Evolutionary conservation across 2,113 vertebrate genomes (phyloP).

Genomic region (Cepphus grylle): DNA sequence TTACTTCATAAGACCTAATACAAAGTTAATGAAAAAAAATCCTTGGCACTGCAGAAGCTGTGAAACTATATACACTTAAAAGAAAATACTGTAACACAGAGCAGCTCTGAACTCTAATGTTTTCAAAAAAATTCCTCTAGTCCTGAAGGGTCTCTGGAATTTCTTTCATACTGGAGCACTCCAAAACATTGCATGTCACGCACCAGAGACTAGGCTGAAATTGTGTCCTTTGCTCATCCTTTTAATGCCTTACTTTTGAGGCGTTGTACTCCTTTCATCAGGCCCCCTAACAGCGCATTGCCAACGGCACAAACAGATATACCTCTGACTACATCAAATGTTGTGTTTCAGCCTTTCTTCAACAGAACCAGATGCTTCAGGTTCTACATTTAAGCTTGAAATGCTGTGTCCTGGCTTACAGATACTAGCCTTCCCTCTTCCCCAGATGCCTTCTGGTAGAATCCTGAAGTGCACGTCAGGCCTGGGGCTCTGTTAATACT

Average conservation of each 20-base stretch:
- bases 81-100: not conserved
- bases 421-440: not conserved
- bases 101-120: not conserved
- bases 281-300: not conserved
- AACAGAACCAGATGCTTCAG: not conserved
- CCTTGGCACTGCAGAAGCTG: not conserved
- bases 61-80: not conserved
- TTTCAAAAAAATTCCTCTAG: not conserved
- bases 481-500: not conserved
- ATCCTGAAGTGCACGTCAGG: not conserved
- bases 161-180: not conserved
- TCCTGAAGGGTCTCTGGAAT: not conserved
- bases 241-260: not conserved
- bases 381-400: not conserved
- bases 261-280: not conserved
- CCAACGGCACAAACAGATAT: not conserved
- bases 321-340: not conserved
- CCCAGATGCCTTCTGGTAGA: not conserved
- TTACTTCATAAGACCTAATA: not conserved
- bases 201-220: not conserved
- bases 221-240: not conserved
- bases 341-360: not conserved
- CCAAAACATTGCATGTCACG: fast-evolving
- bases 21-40: not conserved
- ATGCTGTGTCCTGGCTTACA: fast-evolving